Conservation (phyloP, 2,797 vertebrate genomes). For the Cheirogaleus major region DNA sequence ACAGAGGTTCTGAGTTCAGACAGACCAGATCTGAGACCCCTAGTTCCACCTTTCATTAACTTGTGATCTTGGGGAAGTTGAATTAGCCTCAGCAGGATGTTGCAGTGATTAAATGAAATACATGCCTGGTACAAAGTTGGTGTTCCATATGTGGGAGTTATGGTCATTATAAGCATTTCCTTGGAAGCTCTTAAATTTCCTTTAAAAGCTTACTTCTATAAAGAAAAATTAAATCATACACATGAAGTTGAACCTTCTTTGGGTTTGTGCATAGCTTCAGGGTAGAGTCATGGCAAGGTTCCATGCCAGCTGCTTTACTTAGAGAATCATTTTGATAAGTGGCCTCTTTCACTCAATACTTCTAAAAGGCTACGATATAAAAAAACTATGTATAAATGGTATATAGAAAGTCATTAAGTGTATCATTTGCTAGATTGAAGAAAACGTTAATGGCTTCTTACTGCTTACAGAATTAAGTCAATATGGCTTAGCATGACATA, state of each 20-base stretch:
- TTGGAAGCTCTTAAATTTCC: neutral
- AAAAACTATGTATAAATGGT: neutral
- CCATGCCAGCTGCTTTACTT: neutral
- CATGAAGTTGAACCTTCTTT: neutral
- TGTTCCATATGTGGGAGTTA: neutral
- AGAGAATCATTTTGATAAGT: neutral
- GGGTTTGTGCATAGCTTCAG: neutral
- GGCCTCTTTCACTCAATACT: neutral
- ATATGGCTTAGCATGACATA: neutral
- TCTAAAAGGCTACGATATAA: neutral
- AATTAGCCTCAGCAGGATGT: neutral
- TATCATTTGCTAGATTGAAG: neutral
- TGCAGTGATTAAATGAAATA: neutral
- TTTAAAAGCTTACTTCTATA: slow-evolving; percentile 15
- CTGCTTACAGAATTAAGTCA: neutral
- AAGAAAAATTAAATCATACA: neutral
- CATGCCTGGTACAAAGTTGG: neutral
- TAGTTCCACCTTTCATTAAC: neutral
- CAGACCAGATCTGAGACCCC: neutral
- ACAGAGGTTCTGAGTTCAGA: neutral
- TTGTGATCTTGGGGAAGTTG: neutral
- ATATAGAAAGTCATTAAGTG: neutral
- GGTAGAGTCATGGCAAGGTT: neutral
- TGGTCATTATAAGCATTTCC: neutral
- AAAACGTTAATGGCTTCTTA: neutral